Percentiles rank a stretch among this genome's conserved stretches.
Conservation (phyloP, 1,140 invertebrate species). For the Drosophila nikananu region DNA sequence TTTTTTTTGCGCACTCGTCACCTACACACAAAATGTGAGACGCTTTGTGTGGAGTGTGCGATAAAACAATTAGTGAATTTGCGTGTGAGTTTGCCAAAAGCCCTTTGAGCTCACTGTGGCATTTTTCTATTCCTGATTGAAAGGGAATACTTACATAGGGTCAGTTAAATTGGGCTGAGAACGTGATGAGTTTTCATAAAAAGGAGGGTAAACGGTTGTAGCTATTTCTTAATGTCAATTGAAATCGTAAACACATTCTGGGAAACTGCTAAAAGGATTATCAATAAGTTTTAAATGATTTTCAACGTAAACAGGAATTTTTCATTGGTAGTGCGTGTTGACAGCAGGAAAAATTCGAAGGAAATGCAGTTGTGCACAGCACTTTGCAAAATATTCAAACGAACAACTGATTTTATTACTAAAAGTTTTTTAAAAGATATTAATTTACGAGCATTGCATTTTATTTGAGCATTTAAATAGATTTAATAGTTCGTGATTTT, state of each 20-base stretch:
- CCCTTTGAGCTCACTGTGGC: constrained; percentile 18
- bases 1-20: constrained; percentile 29
- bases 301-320: neutral
- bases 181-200: neutral
- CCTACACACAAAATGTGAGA: constrained; percentile 13
- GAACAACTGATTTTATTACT: neutral
- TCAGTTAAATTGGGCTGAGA: neutral
- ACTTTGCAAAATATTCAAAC: neutral
- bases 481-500: neutral
- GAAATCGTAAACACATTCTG: neutral
- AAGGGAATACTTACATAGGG: constrained; percentile 27
- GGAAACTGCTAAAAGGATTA: neutral
- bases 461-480: neutral
- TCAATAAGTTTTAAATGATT: neutral
- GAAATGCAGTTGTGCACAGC: neutral
- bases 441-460: neutral
- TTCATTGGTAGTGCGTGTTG: neutral
- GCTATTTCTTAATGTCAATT: neutral
- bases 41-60: constrained; percentile 11
- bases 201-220: neutral
- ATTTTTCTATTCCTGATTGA: constrained; percentile 13
- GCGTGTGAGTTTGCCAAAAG: constrained; percentile 16
- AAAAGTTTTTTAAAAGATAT: neutral
- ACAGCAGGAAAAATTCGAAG: neutral
- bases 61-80: constrained; percentile 39